phyloP scores from a whole-genome alignment of 2,113 vertebrate species.

The Neopipo cinnamomea region DNA sequence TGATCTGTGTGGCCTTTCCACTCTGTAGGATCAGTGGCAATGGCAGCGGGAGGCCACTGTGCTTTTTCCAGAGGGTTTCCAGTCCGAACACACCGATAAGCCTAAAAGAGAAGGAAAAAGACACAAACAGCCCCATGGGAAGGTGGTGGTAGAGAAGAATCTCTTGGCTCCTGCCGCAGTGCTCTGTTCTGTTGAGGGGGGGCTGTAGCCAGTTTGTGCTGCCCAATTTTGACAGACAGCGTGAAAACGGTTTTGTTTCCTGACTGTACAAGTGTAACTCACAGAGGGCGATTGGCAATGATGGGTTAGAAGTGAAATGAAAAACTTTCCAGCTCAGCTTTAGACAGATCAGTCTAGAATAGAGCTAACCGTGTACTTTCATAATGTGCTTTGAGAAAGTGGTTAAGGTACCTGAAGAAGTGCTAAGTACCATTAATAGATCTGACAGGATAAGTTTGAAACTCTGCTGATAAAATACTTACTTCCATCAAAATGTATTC shows the following conservation, averaged over 20 bases:
- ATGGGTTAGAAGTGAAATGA: neutral
- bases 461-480: neutral
- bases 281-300: neutral
- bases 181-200: neutral
- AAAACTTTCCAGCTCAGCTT: neutral
- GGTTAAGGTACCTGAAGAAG: neutral
- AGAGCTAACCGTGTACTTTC: neutral
- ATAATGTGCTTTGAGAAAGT: neutral
- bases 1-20: neutral
- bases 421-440: neutral
- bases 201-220: neutral
- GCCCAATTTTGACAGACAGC: rapidly evolving
- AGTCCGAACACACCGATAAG: neutral
- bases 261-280: neutral
- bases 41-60: neutral
- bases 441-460: neutral
- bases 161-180: rapidly evolving
- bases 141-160: neutral
- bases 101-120: neutral
- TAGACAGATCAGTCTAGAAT: neutral
- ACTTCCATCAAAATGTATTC: neutral
- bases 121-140: neutral
- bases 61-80: neutral
- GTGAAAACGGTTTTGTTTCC: neutral
- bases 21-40: neutral